These are phyloP conservation scores for Beris morrisii DNA, from an alignment of 2,888 invertebrate species.

Conservation along the genomic window DNA sequence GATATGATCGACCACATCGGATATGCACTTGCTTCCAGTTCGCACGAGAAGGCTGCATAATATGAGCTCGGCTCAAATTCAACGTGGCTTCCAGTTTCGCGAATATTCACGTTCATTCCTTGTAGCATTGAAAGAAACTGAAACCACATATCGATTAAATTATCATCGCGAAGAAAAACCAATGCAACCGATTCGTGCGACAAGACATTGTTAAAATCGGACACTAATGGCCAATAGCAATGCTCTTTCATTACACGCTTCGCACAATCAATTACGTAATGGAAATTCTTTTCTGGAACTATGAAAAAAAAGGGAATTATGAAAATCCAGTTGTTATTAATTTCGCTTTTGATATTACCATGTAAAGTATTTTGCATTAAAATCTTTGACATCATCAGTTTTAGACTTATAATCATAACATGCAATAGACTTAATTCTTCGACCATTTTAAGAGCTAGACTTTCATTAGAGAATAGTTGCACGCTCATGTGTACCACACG, in stretches of 20 bases:
- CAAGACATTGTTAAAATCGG: slow-evolving; percentile 94
- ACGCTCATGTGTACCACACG: slow-evolving; percentile 97
- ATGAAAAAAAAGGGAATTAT: slow-evolving; percentile 58
- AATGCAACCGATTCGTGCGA: slow-evolving; percentile 90
- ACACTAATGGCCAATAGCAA: slow-evolving; percentile 97
- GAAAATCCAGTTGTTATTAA: slow-evolving; percentile 18
- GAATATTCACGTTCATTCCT: slow-evolving; percentile 96
- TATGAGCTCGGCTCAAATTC: slow-evolving; percentile 97
- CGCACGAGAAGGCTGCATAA: slow-evolving; percentile 97
- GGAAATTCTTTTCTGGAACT: slow-evolving; percentile 78
- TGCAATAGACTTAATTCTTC: slow-evolving; percentile 86
- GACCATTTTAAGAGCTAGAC: slow-evolving; percentile 86
- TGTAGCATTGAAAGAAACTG: slow-evolving; percentile 92
- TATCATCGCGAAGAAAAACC: slow-evolving; percentile 84
- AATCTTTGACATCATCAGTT: slow-evolving; percentile 92
- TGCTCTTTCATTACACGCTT: slow-evolving; percentile 94
- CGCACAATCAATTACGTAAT: slow-evolving; percentile 91
- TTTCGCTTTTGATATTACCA: slow-evolving; percentile 58
- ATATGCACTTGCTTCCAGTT: slow-evolving; percentile 94
- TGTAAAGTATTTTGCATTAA: slow-evolving; percentile 84
- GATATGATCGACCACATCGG: slow-evolving; percentile 97
- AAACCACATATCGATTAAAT: slow-evolving; percentile 94
- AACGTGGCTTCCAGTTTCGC: slow-evolving; percentile 87
- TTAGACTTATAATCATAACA: slow-evolving; percentile 88
- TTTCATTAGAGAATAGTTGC: slow-evolving; percentile 93